Conservation (phyloP, 2,888 invertebrate species). For the Lymantria monacha region DNA sequence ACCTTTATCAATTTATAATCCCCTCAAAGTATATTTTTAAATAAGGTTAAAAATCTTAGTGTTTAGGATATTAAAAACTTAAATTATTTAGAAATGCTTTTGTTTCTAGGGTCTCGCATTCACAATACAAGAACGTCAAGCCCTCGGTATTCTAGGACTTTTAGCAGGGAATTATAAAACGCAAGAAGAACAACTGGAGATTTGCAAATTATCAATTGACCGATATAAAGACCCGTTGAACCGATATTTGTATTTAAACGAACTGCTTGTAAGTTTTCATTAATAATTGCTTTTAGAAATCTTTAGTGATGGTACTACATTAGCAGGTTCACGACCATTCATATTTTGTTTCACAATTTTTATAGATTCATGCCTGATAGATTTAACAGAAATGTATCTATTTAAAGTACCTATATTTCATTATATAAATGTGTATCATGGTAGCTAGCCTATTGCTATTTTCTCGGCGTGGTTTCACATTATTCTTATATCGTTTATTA, state of each 20-base stretch:
- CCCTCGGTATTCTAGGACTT: constrained; percentile 95
- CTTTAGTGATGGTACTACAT: neutral
- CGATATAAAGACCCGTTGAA: constrained; percentile 93
- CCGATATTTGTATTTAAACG: constrained; percentile 94
- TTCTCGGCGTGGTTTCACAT: too few species aligned
- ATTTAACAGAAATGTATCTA: too few species aligned
- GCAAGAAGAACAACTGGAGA: constrained; percentile 91
- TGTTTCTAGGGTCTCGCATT: constrained; percentile 92
- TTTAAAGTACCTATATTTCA: too few species aligned
- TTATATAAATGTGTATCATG: too few species aligned
- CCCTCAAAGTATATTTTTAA: too few species aligned
- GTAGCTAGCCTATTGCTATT: too few species aligned
- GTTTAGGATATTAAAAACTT: too few species aligned
- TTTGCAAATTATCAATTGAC: constrained; percentile 91
- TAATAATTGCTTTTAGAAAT: neutral
- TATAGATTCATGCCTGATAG: too few species aligned
- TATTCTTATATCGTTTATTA: too few species aligned
- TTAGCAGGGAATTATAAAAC: constrained; percentile 94
- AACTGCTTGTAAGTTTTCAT: constrained; percentile 84
- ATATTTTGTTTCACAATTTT: too few species aligned
- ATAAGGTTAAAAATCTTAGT: too few species aligned
- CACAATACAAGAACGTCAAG: constrained; percentile 93
- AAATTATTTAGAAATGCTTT: neutral
- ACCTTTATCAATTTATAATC: too few species aligned
- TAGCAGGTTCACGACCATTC: neutral